Evolutionary conservation across 2,797 vertebrate genomes (phyloP), one percentile per base, ranked within the genome.

Genomic region (Eulemur mongoz): DNA sequence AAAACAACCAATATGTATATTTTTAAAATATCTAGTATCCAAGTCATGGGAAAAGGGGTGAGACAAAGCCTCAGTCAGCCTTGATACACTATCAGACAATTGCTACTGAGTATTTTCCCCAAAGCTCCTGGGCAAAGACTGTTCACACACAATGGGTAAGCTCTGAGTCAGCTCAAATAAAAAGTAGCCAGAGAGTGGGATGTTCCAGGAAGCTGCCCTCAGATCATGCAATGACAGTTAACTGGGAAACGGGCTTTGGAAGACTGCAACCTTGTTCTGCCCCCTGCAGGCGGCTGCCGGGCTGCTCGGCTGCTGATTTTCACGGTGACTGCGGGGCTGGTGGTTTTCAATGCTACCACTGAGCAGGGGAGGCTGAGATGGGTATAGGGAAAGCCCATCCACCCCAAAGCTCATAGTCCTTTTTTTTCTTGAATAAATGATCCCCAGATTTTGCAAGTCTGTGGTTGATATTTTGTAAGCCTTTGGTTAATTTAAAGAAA

Each of bases 191-290:
- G 5, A 30, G 25, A 48, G 32, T 2, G 13, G 25, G 45, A 35
- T 22, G 57, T 90, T 88, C 70, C 5, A 1, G 85, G 91, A 95
- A 94, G 52, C 43, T n/a, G 63, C 9, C 14, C 0, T 22, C 12
- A 11, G 14, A 13, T 27, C 54, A 73, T 32, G 1, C 1, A 43
- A 8, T 35, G 63, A 12, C 17, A 30, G 45, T 7, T 40, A 12
- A 5, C 5, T 52, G n/a, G 48, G 7, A 30, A 10, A 1, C 5
- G 30, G 17, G 9, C 9, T n/a, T 30, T n/a, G n/a, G 15, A 81
- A 4, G 13, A 35, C 13, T 2, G 9, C 3, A 4, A 3, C 18
- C 48, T 9, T 38, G 11, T 14, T 20, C 5, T 25, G 14, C 20
- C 22, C 7, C 25, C 50, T 10, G 8, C 23, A 43, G 20, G 35